Base-by-base conservation (phyloP, 92 coral and sea anemone species). In the Meandrina meandrites region DNA sequence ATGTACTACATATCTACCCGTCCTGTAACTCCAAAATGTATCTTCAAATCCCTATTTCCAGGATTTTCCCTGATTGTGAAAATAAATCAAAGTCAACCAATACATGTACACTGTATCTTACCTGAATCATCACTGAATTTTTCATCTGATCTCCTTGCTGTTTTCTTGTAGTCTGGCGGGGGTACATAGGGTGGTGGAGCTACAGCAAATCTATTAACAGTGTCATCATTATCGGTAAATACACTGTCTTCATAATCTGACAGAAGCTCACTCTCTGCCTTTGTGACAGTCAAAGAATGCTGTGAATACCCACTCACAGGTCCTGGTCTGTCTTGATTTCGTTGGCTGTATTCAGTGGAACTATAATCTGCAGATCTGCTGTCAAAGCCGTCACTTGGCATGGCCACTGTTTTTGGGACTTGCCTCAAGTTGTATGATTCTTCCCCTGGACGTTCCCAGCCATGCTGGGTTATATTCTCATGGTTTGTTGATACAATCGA, bases 151-250 rank as follows among this genome's bases (percentile, higher is more conserved):
- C 90, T 91, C 72, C 87, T 85, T 79, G 84, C 76, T 34, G 88
- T 85, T 27, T 87, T 91, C 40, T 84, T 83, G 85, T 94, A 94
- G 69, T 88, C 92, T 31, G 98, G 98, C 8, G 98, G 98, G 11
- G 94, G 89, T 24, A 60, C 81, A 79, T 92, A 94, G 5, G 91
- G 89, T 24, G 95, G 95, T 7, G 95, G 95, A 17, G 73, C 88
- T 14, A 32, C 62, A 15, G 69, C 85, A 50, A 77, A 82, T 69
- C 86, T 87, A 0, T 70, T 85, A 82, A 77, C 71, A 5, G 82
- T 79, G 35, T 88, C 91, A 36, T 83, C 81, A 40, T 86, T 87
- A 6, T 91, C 94, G 53, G 95, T 88, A 67, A 93, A 92, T 35
- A 93, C 96, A 78, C 85, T 89, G 79, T 91, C 96, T 13, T 84